Evolutionary conservation across 2,888 invertebrate species (phyloP).

Genomic region (Orthonychiurus folsomi): DNA sequence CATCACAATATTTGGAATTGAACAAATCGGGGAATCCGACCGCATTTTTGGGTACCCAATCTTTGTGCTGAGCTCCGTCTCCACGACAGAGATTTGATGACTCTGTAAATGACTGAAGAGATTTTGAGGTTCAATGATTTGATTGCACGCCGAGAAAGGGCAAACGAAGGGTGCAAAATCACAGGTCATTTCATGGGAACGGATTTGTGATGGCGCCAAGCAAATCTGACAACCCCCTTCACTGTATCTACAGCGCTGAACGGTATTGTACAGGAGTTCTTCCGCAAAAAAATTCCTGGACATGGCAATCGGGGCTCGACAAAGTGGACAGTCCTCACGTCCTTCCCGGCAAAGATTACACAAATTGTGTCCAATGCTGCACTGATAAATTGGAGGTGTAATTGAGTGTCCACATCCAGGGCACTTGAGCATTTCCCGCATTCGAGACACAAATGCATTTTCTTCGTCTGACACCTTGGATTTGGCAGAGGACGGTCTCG

Average conservation of each 20-base stretch:
- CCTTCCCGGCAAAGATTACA: conserved; percentile 15
- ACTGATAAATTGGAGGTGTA: conserved; percentile 18
- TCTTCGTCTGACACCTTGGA: conserved; percentile 19
- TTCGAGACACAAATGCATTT: conserved; percentile 12
- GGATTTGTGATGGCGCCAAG: conserved; percentile 18
- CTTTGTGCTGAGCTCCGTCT: conserved; percentile 11
- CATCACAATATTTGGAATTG: conserved; percentile 20
- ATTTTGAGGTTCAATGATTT: conserved; percentile 15
- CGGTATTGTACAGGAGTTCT: conserved; percentile 20
- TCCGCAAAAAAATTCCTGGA: conserved; percentile 23
- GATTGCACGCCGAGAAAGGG: conserved; percentile 20
- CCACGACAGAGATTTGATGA: conserved; percentile 15
- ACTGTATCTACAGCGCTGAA: conserved; percentile 15
- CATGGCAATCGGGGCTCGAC: conserved; percentile 15
- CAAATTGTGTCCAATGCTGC: conserved; percentile 17
- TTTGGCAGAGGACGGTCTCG: no score
- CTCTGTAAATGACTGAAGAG: conserved; percentile 19
- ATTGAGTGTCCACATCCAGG: conserved; percentile 18
- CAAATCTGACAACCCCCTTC: conserved; percentile 18
- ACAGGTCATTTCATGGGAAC: conserved; percentile 17
- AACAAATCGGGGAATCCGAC: conserved; percentile 12
- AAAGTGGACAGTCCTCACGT: conserved; percentile 17
- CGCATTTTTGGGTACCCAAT: conserved; percentile 6
- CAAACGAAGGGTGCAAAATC: conserved; percentile 25
- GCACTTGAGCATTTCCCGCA: conserved; percentile 18